Evolutionary conservation across 2,113 vertebrate genomes (phyloP).

Genomic region (Barbus barbus): DNA sequence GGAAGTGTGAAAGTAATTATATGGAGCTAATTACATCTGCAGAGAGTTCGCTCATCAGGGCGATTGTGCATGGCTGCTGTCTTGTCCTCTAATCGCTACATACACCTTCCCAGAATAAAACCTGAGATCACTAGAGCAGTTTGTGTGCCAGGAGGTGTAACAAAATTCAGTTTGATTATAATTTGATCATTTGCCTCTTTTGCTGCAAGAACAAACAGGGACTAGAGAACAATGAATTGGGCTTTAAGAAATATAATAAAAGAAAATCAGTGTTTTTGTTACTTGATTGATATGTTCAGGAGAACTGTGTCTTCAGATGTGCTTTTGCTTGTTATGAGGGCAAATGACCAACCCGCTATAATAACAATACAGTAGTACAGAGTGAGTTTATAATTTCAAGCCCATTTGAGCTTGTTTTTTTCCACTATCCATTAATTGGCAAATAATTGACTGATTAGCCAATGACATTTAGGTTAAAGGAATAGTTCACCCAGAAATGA

Average conservation of each 20-base stretch:
- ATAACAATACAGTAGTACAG: too few species aligned
- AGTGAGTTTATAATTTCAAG: too few species aligned
- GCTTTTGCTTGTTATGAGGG: too few species aligned
- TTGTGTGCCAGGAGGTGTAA: background rate
- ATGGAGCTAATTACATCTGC: conserved; percentile 45
- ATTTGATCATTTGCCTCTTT: conserved; percentile 13
- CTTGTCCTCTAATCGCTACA: conserved; percentile 6
- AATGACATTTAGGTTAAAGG: too few species aligned
- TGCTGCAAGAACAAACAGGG: background rate
- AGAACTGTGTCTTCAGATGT: background rate
- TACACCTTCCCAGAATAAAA: conserved; percentile 24
- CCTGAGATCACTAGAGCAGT: background rate
- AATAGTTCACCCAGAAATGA: too few species aligned
- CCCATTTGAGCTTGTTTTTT: too few species aligned
- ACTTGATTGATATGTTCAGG: background rate
- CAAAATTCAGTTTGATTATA: conserved; percentile 8
- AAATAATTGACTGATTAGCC: too few species aligned
- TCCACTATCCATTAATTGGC: too few species aligned
- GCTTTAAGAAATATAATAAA: conserved; percentile 1
- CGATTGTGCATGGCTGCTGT: conserved; percentile 32
- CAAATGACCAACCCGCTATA: too few species aligned
- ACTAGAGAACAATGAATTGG: background rate
- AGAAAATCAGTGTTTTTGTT: conserved; percentile 17
- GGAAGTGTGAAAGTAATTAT: conserved; percentile 48
- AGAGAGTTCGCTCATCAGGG: conserved; percentile 35